Conservation (phyloP, 2,888 invertebrate genomes). For the Ryuthela nishihirai region DNA sequence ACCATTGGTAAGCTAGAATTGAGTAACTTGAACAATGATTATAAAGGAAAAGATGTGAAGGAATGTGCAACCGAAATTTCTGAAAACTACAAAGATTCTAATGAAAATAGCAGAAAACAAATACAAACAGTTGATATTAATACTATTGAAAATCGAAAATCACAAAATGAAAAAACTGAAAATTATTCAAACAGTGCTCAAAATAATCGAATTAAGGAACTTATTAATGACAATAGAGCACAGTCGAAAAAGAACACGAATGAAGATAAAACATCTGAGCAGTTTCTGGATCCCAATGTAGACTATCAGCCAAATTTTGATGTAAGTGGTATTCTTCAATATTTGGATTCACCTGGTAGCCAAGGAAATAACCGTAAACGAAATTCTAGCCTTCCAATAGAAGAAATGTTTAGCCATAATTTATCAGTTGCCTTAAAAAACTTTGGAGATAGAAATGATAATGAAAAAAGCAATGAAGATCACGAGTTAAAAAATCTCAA, state of each 20-base stretch:
- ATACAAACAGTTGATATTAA: not conserved
- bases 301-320: constrained; percentile 45
- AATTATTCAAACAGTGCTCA: not conserved
- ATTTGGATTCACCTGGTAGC: constrained; percentile 32
- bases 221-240: not conserved
- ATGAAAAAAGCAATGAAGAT: constrained; percentile 3
- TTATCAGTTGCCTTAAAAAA: constrained; percentile 19
- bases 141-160: not conserved
- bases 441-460: constrained; percentile 47
- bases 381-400: constrained; percentile 13
- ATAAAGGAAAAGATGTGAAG: no score
- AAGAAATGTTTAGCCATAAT: constrained; percentile 30
- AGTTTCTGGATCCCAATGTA: constrained; percentile 45
- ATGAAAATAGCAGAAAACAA: not conserved
- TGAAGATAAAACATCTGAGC: constrained; percentile 45
- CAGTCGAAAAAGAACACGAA: constrained; percentile 8
- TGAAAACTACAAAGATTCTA: not conserved
- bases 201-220: not conserved
- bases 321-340: constrained; percentile 39
- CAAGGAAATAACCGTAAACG: not conserved
- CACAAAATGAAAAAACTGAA: not conserved
- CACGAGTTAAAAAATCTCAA: not conserved
- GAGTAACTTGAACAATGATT: no score
- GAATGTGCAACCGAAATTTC: not conserved
- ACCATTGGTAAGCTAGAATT: no score